A percentile compares a stretch with the other conserved stretches of the same genome.
phyloP scores from a whole-genome alignment of 1,140 invertebrate species.

The Camponotus pennsylvanicus region DNA sequence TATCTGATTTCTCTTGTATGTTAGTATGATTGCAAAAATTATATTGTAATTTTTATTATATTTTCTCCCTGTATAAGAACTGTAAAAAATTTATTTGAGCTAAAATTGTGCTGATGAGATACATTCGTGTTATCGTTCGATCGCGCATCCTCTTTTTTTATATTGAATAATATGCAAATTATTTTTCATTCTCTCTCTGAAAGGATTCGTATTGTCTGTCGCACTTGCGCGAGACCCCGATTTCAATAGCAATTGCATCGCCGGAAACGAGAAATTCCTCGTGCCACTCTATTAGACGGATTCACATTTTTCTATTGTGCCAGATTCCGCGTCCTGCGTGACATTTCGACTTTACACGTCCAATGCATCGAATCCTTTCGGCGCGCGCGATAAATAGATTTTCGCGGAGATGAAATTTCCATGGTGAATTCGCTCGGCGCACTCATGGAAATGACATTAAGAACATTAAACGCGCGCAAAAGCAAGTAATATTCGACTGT shows the following conservation, averaged over 20 bases:
- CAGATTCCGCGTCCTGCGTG: background rate
- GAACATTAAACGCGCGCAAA: background rate
- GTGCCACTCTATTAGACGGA: background rate
- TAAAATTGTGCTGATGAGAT: background rate
- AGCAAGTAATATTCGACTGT: background rate
- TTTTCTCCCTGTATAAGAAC: no score
- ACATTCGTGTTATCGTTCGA: background rate
- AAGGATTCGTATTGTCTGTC: background rate
- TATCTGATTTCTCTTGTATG: no score
- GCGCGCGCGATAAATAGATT: slow-evolving; percentile 11
- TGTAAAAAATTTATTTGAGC: no score
- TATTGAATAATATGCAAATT: background rate
- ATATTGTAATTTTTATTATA: no score
- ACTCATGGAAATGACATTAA: background rate
- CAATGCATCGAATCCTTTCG: background rate
- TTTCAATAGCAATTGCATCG: background rate
- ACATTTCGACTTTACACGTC: background rate
- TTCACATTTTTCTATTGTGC: background rate
- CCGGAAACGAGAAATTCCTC: slow-evolving; percentile 18
- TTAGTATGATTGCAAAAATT: no score
- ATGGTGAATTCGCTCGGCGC: background rate
- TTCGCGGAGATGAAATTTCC: background rate
- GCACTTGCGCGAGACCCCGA: background rate
- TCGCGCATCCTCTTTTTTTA: no score
- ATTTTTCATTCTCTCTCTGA: background rate